phyloP scores from a whole-genome alignment of 1,140 invertebrate genomes.

The Trialeurodes vaporariorum region DNA sequence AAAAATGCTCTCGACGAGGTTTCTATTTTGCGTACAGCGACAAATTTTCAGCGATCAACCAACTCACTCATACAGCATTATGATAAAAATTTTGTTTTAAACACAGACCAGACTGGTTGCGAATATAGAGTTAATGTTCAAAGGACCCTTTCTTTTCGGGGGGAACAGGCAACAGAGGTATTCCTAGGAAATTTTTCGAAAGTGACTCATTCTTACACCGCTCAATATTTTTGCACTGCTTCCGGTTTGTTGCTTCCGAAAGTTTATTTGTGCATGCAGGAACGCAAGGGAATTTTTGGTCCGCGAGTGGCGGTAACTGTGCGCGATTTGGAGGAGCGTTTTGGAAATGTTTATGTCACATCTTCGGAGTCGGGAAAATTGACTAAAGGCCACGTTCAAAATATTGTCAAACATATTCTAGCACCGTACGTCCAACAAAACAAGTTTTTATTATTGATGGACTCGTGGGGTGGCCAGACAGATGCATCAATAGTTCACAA shows the following conservation, averaged over 20 bases:
- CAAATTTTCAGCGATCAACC: no score
- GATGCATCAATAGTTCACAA: neutral
- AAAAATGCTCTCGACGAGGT: conserved; percentile 8
- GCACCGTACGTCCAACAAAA: neutral
- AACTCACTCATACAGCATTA: conserved; percentile 12
- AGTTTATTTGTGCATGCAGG: conserved; percentile 15
- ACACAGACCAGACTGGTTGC: conserved; percentile 19
- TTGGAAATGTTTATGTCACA: conserved; percentile 16
- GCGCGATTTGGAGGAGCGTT: neutral
- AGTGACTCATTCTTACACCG: no score
- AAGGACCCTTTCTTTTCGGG: conserved; percentile 11
- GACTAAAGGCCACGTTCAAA: conserved; percentile 12
- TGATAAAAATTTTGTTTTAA: conserved; percentile 13
- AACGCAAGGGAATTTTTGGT: neutral
- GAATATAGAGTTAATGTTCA: conserved; percentile 13
- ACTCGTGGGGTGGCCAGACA: conserved; percentile 17
- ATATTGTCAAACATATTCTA: conserved; percentile 12
- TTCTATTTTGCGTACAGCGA: conserved; percentile 4
- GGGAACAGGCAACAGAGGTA: conserved; percentile 10
- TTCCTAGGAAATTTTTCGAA: conserved; percentile 18
- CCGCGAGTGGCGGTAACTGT: neutral
- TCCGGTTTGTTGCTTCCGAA: conserved; percentile 19
- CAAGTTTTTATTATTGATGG: conserved; percentile 11
- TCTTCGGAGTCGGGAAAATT: conserved; percentile 18
- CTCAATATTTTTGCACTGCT: conserved; percentile 20